Evolutionary conservation across 2,113 vertebrate genomes (phyloP).

Genomic region (Chlorocebus sabaeus): DNA sequence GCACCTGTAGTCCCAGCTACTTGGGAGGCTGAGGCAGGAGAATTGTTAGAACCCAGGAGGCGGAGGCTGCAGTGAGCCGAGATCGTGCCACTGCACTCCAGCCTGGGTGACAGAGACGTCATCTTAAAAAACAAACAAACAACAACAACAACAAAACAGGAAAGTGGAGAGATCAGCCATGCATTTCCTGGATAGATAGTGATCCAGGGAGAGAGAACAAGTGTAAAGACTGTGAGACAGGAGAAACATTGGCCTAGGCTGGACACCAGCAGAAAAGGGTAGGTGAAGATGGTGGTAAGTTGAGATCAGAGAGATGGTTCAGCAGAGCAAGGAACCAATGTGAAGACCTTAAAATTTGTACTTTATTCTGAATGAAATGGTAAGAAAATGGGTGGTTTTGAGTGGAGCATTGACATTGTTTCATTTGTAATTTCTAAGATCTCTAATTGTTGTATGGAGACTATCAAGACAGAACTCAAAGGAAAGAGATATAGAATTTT

Average conservation of each 20-base stretch:
- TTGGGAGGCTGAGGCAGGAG: too few relatives aligned
- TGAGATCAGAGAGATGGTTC: too few relatives aligned
- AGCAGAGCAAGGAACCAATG: not conserved
- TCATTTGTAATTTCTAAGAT: not conserved
- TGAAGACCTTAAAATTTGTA: not conserved
- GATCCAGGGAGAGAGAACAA: not conserved
- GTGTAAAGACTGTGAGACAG: not conserved
- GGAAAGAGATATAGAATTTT: not conserved
- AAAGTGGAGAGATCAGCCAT: not conserved
- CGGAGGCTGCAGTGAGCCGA: too few relatives aligned
- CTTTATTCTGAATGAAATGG: not conserved
- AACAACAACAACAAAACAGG: too few relatives aligned
- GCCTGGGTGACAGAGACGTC: too few relatives aligned
- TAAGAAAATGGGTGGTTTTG: not conserved
- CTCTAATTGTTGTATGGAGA: not conserved
- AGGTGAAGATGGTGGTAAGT: not conserved
- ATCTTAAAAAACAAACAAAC: too few relatives aligned
- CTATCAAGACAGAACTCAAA: not conserved
- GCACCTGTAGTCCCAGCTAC: too few relatives aligned
- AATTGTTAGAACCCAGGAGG: too few relatives aligned
- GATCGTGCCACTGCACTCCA: too few relatives aligned
- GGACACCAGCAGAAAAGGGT: not conserved
- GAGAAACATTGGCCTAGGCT: not conserved
- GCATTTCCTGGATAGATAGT: not conserved
- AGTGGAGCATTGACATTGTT: not conserved